Evolutionary conservation across 2,113 vertebrate genomes (phyloP), one percentile per base, ranked within the genome.

Genomic region (Pseudopodoces humilis): DNA sequence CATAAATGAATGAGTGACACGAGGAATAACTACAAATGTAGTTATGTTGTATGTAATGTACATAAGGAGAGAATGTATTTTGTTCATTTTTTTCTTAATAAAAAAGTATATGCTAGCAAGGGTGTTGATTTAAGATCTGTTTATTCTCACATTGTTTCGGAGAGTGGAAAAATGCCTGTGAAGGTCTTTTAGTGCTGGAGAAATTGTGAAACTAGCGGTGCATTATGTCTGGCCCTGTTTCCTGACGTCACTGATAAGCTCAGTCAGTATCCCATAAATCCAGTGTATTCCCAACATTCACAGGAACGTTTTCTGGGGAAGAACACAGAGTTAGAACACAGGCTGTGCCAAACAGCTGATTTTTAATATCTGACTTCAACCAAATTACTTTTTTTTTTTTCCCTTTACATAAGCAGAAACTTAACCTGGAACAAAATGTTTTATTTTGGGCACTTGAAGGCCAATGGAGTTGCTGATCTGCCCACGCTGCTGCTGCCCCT

Each of bases 11-110:
- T 98, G 98, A 98, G 97, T 98, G 95, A 96, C 58, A 84, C 3
- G 22, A 96, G 95, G 84, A 98, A 94, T 97, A 98, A 72, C 83
- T 92, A 74, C 97, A 97, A 88, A 95, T 98, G 98, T 98, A 98
- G 98, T 98, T 98, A 98, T 70, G 97, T 98, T 99, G 99, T 99
- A 99, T 99, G 98, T 99, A 99, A 98, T 99, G 99, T 99, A 99
- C 96, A 99, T 99, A 99, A 96, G 98, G 98, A 99, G 98, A 99
- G 98, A 99, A 98, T 99, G 99, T 99, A 99, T 99, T 99, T 99
- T 99, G 98, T 99, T 99, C 98, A 99, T 97, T 98, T 97, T 96
- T 98, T 98, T 99, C 98, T 97, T 98, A 98, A 98, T 97, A 98
- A 98, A 98, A 97, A 97, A 97, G 97, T 95, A 97, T 95, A 98